phyloP scores from a whole-genome alignment of 2,888 invertebrate species.

The Heliconius sara region DNA sequence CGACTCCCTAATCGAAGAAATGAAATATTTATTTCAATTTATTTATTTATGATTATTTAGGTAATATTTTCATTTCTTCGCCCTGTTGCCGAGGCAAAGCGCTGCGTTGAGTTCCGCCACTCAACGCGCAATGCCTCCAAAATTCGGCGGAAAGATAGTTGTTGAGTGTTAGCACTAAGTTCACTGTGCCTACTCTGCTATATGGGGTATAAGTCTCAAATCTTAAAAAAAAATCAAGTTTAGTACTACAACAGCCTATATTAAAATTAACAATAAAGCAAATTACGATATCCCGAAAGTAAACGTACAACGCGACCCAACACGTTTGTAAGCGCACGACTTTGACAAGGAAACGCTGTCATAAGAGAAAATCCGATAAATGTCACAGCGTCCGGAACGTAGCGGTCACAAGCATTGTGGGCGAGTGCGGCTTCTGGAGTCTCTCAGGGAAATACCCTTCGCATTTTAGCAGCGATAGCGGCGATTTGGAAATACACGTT shows the following conservation, averaged over 20 bases:
- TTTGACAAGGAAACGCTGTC: constrained; percentile 27
- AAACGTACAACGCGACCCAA: background rate
- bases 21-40: too few relatives aligned
- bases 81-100: too few relatives aligned
- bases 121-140: too few relatives aligned
- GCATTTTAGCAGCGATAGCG: background rate
- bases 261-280: background rate
- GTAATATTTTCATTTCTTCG: too few relatives aligned
- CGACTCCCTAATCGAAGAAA: too few relatives aligned
- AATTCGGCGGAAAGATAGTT: too few relatives aligned
- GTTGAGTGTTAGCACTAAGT: too few relatives aligned
- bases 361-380: constrained; percentile 25
- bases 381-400: constrained; percentile 19
- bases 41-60: too few relatives aligned
- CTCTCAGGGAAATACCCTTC: constrained; percentile 13
- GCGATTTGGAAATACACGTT: constrained; percentile 5
- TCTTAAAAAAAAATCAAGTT: too few relatives aligned
- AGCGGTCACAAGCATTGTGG: constrained; percentile 18
- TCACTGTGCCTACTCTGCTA: too few relatives aligned
- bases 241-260: background rate
- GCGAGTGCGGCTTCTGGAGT: constrained; percentile 11
- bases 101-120: too few relatives aligned
- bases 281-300: background rate
- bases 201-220: too few relatives aligned
- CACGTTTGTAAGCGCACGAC: constrained; percentile 16